A percentile compares a stretch with the other conserved stretches of the same genome.
These are phyloP conservation scores for Diloba caeruleocephala DNA, from an alignment of 2,888 invertebrate genomes.

Conservation along the genomic window DNA sequence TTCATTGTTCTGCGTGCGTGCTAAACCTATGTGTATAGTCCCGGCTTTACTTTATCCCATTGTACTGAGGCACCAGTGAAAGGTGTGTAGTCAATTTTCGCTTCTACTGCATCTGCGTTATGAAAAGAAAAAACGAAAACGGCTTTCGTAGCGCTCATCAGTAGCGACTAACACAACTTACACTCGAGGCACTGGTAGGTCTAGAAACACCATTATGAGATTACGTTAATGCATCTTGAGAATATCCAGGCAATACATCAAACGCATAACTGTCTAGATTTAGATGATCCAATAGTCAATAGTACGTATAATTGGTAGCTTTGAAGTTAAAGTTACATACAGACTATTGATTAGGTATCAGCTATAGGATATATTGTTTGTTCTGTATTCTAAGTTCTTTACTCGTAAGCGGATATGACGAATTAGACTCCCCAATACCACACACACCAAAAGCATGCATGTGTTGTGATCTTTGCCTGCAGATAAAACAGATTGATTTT, in stretches of 20 bases:
- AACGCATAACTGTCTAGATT: constrained; percentile 44
- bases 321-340: constrained; percentile 23
- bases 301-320: constrained; percentile 20
- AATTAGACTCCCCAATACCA: constrained; percentile 4
- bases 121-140: no score
- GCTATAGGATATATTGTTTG: constrained; percentile 1
- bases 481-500: no score
- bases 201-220: constrained; percentile 16
- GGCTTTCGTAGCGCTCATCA: no score
- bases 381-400: neutral
- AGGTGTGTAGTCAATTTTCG: no score
- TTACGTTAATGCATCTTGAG: constrained; percentile 64
- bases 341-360: neutral
- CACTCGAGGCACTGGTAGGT: no score
- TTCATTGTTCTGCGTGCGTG: no score
- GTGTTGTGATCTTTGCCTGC: no score
- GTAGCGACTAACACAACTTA: no score
- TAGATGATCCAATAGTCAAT: constrained; percentile 47
- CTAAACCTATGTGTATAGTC: no score
- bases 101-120: no score
- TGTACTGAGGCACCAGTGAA: no score
- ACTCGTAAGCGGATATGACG: constrained; percentile 13
- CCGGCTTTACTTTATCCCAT: no score
- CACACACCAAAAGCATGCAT: neutral
- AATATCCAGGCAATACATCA: constrained; percentile 58